Base-by-base conservation (phyloP, 2,113 vertebrate species). In the Chaenocephalus aceratus region DNA sequence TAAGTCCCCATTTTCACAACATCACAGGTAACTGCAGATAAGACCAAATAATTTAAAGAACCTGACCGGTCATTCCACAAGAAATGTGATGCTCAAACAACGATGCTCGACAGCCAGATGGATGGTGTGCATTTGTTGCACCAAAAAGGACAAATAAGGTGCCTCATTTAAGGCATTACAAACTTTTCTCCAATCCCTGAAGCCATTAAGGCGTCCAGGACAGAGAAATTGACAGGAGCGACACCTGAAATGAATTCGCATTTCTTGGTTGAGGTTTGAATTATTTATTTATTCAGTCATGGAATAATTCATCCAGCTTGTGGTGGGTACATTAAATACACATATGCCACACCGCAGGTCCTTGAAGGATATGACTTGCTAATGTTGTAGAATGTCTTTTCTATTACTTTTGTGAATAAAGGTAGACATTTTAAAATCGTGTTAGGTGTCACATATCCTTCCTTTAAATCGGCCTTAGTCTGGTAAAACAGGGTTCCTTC, bases 1-100 rank as follows among this genome's bases (percentile, higher is more conserved):
- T 89, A 93, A 89, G 84, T 84, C 79, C 69, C 82, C 59, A 86
- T 90, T 91, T 90, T 88, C 86, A 84, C 86, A 77, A 87, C 85
- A 85, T 90, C 88, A 89, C 90, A 93, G 90, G 89, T 92, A 89
- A 88, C 89, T 67, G 80, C 85, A 92, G 89, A 93, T 94, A 92
- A 93, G 90, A 92, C 79, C 85, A 92, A 91, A 94, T 93, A 93
- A 79, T 93, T 93, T 92, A 81, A 83, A 74, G 79, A 86, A 82
- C 84, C 85, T 90, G 93, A 93, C 94, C 93, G 91, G 88, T 92
- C 90, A 91, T 93, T 94, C 90, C 89, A 84, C 75, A 62, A 79
- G 73, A 92, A 87, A 82, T 86, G 88, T 79, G 86, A 92, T 68
- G 86, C 89, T 86, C 78, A 91, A 90, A 91, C 91, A 77, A 88